Conservation (phyloP, 2,888 invertebrate genomes). For the Amphipyra berbera region DNA sequence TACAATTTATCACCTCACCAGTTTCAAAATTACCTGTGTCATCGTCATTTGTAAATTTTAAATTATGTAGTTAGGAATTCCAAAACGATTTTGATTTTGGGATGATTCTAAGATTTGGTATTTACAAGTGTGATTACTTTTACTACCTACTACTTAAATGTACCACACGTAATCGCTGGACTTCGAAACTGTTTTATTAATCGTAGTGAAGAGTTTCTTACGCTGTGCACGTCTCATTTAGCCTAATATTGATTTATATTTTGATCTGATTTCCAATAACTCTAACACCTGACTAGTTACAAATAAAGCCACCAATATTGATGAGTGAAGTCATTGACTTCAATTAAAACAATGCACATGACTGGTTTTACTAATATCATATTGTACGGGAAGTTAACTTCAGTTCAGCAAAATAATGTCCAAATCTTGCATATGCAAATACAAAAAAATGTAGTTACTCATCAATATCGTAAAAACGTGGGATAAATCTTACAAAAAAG, state of each 20-base stretch:
- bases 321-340: constrained; percentile 60
- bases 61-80: no score
- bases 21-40: no score
- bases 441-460: no score
- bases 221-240: constrained; percentile 33
- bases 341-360: constrained; percentile 19
- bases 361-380: constrained; percentile 5
- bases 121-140: no score
- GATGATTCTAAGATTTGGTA: no score
- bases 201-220: constrained; percentile 6
- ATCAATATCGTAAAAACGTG: no score
- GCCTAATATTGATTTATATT: constrained; percentile 41
- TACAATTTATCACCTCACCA: no score
- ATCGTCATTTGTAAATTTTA: no score
- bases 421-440: no score
- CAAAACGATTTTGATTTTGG: no score
- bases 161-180: not conserved
- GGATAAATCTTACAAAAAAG: no score
- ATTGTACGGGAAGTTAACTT: constrained; percentile 2
- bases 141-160: not conserved
- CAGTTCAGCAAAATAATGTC: no score
- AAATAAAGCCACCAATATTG: constrained; percentile 50
- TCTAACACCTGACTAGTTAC: constrained; percentile 37
- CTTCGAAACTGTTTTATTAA: constrained; percentile 11
- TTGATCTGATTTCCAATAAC: constrained; percentile 41